Percentiles rank a stretch among this genome's conserved stretches.
Evolutionary conservation across 2,113 vertebrate species (phyloP).

Genomic region (Neomonachus schauinslandi): DNA sequence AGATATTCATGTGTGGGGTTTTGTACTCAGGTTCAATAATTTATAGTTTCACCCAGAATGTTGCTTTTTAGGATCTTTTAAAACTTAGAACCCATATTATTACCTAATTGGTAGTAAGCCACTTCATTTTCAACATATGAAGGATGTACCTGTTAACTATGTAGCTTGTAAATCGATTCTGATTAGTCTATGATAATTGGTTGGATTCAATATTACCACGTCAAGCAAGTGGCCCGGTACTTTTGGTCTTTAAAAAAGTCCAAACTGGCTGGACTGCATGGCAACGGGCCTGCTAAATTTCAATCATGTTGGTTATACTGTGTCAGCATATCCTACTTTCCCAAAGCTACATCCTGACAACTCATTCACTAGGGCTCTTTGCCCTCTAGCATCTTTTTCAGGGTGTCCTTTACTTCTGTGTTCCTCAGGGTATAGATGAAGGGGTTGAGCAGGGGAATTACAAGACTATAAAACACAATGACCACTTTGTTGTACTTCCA

Average conservation of each 20-base stretch:
- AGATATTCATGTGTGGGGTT: background rate
- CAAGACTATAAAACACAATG: constrained; percentile 80
- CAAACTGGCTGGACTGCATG: background rate
- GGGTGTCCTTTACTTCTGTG: constrained; percentile 68
- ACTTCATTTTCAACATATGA: background rate
- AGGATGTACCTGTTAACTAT: constrained; percentile 5
- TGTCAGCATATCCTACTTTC: background rate
- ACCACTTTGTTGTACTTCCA: constrained; percentile 69
- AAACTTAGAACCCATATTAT: background rate
- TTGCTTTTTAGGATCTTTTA: background rate
- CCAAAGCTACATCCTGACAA: background rate
- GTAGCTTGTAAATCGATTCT: background rate
- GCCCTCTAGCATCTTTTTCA: constrained; percentile 70
- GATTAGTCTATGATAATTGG: background rate
- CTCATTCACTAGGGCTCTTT: constrained; percentile 27
- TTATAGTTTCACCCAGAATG: background rate
- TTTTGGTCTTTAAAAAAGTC: constrained; percentile 12
- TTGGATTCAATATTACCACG: background rate
- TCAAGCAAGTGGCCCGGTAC: background rate
- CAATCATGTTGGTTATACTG: background rate
- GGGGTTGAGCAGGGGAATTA: constrained; percentile 79
- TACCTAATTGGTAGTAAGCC: background rate
- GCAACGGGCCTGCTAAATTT: background rate
- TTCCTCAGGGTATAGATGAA: constrained; percentile 78
- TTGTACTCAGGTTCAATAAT: background rate